phyloP scores from a whole-genome alignment of 2,797 vertebrate species.

The Vespertilio murinus region DNA sequence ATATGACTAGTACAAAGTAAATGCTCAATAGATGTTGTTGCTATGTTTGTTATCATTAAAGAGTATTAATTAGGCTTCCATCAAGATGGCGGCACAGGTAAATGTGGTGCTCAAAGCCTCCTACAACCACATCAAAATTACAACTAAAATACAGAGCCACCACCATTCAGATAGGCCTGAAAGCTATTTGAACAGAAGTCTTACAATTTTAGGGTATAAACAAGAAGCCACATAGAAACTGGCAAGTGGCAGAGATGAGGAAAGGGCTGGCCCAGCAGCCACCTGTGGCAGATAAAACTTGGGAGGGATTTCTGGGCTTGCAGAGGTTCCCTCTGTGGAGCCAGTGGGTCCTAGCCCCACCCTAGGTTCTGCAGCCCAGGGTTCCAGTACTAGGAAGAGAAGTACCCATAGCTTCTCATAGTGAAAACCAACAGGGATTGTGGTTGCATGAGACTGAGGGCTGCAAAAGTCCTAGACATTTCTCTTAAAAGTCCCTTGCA shows the following conservation, averaged over 20 bases:
- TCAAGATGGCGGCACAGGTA: neutral
- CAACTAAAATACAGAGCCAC: neutral
- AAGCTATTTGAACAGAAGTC: neutral
- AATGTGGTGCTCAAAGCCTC: neutral
- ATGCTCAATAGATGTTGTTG: neutral
- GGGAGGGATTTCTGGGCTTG: neutral
- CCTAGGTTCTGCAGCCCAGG: neutral
- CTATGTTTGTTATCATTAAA: neutral
- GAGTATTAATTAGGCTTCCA: neutral
- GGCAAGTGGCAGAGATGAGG: neutral
- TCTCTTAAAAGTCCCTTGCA: neutral
- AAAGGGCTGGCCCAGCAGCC: neutral
- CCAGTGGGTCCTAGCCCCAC: neutral
- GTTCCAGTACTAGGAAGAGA: neutral
- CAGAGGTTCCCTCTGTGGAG: too few species aligned
- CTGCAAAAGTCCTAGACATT: neutral
- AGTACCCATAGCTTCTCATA: neutral
- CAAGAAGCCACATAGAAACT: neutral
- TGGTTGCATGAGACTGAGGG: neutral
- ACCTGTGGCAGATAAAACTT: neutral
- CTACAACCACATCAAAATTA: neutral
- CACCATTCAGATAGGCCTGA: neutral
- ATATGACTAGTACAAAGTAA: neutral
- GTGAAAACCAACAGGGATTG: neutral
- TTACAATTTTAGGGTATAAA: neutral